Conservation (phyloP, 2,113 vertebrate genomes). For the Xerus inauris region DNA sequence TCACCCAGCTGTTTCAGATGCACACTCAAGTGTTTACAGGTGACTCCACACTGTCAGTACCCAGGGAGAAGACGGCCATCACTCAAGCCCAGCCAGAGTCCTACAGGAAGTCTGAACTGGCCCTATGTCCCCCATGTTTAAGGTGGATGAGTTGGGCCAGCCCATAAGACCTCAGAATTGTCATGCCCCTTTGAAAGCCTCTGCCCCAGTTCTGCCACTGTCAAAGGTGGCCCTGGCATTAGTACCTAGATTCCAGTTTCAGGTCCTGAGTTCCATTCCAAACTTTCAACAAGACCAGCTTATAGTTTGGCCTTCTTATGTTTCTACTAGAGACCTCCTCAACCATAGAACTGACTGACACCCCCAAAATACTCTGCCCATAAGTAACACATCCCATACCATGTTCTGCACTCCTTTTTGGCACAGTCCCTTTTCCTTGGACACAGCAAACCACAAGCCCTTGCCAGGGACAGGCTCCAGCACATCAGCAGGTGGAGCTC, state of each 20-base stretch:
- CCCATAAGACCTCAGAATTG: neutral
- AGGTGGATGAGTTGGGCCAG: neutral
- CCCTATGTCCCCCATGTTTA: neutral
- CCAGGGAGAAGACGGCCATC: neutral
- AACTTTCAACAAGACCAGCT: neutral
- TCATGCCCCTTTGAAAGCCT: neutral
- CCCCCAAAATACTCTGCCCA: neutral
- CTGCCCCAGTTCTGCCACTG: too few relatives aligned
- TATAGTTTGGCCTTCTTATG: neutral
- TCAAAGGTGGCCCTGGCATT: neutral
- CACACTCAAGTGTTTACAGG: neutral
- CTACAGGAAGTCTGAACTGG: neutral
- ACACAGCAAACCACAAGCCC: neutral
- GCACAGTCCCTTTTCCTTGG: neutral
- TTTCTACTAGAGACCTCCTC: neutral
- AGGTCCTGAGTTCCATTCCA: neutral
- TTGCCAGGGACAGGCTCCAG: neutral
- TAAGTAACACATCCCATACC: neutral
- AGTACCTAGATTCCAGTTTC: neutral
- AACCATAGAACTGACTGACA: neutral
- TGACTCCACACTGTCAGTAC: neutral
- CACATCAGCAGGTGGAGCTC: neutral
- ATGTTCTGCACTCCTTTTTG: neutral
- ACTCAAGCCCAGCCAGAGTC: neutral
- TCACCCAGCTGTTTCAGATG: neutral